Evolutionary conservation across 2,113 vertebrate genomes (phyloP).

Genomic region (Nannospalax galili): DNA sequence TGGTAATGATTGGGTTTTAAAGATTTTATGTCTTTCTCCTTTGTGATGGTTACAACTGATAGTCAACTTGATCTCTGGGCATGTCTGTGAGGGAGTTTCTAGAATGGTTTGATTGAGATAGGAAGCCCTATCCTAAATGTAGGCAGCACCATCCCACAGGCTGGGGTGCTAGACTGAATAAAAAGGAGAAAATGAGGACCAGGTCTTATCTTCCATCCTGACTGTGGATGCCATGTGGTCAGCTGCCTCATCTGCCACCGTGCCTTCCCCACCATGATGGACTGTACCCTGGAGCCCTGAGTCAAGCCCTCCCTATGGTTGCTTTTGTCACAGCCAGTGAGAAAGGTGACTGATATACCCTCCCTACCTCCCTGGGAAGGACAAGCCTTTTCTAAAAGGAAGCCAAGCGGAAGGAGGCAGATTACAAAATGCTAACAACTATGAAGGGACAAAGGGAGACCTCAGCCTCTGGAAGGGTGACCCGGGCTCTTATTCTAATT

Average conservation of each 20-base stretch:
- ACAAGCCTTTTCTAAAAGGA: conserved; percentile 8
- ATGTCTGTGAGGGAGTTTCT: background rate
- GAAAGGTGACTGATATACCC: background rate
- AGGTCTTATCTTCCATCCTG: background rate
- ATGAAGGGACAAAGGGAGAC: conserved; percentile 38
- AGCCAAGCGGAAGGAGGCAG: background rate
- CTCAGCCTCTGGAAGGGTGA: background rate
- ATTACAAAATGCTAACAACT: background rate
- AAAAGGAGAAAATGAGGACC: background rate
- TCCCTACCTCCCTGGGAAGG: background rate
- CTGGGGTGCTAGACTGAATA: too few species aligned
- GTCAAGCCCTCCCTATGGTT: background rate
- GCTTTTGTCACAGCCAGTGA: background rate
- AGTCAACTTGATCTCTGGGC: background rate
- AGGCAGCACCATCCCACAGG: too few species aligned
- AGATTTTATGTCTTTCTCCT: background rate
- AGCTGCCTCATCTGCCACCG: background rate
- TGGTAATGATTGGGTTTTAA: background rate
- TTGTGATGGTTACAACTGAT: background rate
- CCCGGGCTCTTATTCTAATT: conserved; percentile 15
- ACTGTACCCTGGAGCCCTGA: background rate
- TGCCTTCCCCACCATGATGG: background rate
- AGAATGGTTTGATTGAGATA: background rate
- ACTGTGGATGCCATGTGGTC: background rate
- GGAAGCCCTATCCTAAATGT: background rate